Conservation (phyloP, 1,140 invertebrate genomes). For the Drosophila truncata region DNA sequence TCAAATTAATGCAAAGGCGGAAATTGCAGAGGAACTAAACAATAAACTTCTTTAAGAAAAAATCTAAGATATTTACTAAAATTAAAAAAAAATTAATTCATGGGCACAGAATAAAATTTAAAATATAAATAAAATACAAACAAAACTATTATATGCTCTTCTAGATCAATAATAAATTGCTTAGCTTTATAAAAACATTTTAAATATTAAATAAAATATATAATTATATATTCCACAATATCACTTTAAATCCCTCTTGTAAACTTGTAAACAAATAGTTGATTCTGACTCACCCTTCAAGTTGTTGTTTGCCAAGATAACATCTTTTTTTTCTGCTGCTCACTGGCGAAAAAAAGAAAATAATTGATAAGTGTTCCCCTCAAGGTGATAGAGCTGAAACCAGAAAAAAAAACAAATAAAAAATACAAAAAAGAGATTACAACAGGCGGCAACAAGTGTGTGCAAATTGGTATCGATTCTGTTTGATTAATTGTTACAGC, state of each 20-base stretch:
- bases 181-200: no score
- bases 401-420: not conserved
- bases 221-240: not conserved
- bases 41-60: no score
- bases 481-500: constrained; percentile 67
- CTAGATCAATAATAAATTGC: no score
- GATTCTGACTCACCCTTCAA: constrained; percentile 33
- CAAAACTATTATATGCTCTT: no score
- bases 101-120: no score
- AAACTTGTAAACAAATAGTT: constrained; percentile 15
- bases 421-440: constrained; percentile 18
- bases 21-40: no score
- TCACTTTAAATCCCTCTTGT: not conserved
- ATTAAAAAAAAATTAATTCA: no score
- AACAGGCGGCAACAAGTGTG: constrained; percentile 38
- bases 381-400: constrained; percentile 38
- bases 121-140: no score
- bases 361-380: constrained; percentile 28
- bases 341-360: constrained; percentile 3
- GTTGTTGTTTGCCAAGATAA: constrained; percentile 25
- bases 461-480: constrained; percentile 52
- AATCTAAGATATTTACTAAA: no score
- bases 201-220: no score
- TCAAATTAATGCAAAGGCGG: no score
- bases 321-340: constrained; percentile 7